Conservation (phyloP, 2,113 vertebrate species). For the Carettochelys insculpta region DNA sequence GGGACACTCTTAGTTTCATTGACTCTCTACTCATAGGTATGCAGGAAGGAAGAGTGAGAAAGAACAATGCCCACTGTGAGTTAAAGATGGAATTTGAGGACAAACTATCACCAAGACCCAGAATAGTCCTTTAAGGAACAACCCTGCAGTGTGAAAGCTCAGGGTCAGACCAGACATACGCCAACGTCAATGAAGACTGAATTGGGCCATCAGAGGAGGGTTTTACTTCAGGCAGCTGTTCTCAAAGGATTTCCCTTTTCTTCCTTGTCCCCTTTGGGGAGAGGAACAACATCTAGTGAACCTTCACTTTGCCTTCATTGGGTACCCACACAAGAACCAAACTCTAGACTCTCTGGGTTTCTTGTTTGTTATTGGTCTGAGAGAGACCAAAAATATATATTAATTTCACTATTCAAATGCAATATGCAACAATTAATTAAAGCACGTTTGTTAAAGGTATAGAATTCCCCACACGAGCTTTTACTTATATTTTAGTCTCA, state of each 20-base stretch:
- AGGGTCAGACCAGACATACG: rapidly evolving
- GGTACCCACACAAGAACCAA: neutral
- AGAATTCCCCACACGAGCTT: neutral
- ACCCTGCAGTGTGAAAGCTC: neutral
- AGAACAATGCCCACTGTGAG: neutral
- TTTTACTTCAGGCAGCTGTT: neutral
- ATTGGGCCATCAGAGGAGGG: neutral
- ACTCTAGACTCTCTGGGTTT: neutral
- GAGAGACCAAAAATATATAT: too few relatives aligned
- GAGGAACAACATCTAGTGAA: neutral
- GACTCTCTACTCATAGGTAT: constrained; percentile 53
- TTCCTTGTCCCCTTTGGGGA: neutral
- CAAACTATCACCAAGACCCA: neutral
- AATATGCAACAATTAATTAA: neutral
- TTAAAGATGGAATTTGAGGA: constrained; percentile 10
- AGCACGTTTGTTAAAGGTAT: neutral
- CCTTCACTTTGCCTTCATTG: neutral
- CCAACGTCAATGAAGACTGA: neutral
- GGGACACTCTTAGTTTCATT: constrained; percentile 55
- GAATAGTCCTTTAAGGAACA: neutral
- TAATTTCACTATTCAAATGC: neutral
- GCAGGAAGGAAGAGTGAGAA: neutral
- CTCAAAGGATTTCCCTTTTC: too few relatives aligned
- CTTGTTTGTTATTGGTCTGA: neutral
- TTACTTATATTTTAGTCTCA: neutral